Evolutionary conservation across 1,140 invertebrate genomes (phyloP), one percentile per base, ranked within the genome.

Genomic region (Eufriesea mexicana): DNA sequence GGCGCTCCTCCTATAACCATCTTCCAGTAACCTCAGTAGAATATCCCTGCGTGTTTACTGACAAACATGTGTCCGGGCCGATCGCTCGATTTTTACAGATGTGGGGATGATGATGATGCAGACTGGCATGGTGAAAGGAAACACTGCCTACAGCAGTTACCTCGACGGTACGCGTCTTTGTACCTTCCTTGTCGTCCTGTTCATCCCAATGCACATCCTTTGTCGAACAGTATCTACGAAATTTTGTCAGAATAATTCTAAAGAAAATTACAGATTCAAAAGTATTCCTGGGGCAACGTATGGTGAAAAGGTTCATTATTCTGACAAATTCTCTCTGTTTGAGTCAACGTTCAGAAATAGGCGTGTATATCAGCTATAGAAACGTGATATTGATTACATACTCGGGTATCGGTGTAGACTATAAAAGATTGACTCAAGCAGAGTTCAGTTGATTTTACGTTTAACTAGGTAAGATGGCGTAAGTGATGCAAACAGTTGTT

Each of bases 101-200:
- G 97, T 98, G 94, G 97, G 97, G 96, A 98, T 98, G 97, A 97
- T 98, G 96, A 97, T 98, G 97, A 97, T 98, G 97, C 97, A 98
- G 96, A 96, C 96, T 93, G 97, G 97, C 95, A 98, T 98, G 97
- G 97, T 98, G 96, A 97, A 97, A 96, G 96, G 97, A 95, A 97
- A 96, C 95, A 94, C 95, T 93, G 95, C 96, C 94, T 97, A 96
- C 95, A 96, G 96, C 95, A 96, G 95, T 96, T 96, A 95, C 93
- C 94, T 96, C 94, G 96, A 97, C 95, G 97, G 97, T 97, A 97
- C 96, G 97, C 90, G 88, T 90, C 79, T 85, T 90, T 92, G 89
- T 90, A 88, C 90, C 89, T 90, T 83, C 90, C 86, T 91, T 78
- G 89, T 89, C 85, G 20, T 89, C 78, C 85, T 84, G 75, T 84